These are phyloP conservation scores for Hydropsyche betteni DNA, from an alignment of 2,888 invertebrate species.

Conservation along the genomic window DNA sequence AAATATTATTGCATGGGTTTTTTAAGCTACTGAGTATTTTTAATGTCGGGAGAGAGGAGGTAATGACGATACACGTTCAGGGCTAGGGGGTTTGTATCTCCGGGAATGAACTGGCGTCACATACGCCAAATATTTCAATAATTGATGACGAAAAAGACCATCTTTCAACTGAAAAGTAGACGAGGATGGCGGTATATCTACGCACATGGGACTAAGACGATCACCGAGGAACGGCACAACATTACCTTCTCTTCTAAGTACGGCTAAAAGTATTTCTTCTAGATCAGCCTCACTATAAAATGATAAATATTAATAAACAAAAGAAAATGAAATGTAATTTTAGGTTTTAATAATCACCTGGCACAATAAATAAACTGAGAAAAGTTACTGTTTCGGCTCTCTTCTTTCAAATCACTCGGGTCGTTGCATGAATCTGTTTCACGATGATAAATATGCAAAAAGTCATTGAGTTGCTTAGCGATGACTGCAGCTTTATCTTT, in stretches of 20 bases:
- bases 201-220: slow-evolving; percentile 61
- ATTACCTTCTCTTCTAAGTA: slow-evolving; percentile 69
- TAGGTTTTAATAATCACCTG: slow-evolving; percentile 55
- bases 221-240: slow-evolving; percentile 70
- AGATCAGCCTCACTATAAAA: slow-evolving; percentile 73
- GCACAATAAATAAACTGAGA: slow-evolving; percentile 64
- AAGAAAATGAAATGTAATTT: neutral
- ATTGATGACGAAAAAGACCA: slow-evolving; percentile 56
- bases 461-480: slow-evolving; percentile 85
- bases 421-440: slow-evolving; percentile 83
- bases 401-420: slow-evolving; percentile 72
- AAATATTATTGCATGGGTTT: slow-evolving; percentile 9
- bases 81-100: slow-evolving; percentile 54
- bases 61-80: slow-evolving; percentile 27
- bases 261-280: slow-evolving; percentile 74
- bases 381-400: slow-evolving; percentile 62
- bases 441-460: slow-evolving; percentile 82
- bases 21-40: neutral
- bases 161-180: slow-evolving; percentile 48
- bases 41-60: slow-evolving; percentile 15
- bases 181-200: slow-evolving; percentile 58
- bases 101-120: slow-evolving; percentile 58
- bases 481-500: slow-evolving; percentile 86
- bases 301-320: neutral
- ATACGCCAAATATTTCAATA: slow-evolving; percentile 58